Evolutionary conservation across 1,140 invertebrate species (phyloP).

Genomic region (Ips nitidus): DNA sequence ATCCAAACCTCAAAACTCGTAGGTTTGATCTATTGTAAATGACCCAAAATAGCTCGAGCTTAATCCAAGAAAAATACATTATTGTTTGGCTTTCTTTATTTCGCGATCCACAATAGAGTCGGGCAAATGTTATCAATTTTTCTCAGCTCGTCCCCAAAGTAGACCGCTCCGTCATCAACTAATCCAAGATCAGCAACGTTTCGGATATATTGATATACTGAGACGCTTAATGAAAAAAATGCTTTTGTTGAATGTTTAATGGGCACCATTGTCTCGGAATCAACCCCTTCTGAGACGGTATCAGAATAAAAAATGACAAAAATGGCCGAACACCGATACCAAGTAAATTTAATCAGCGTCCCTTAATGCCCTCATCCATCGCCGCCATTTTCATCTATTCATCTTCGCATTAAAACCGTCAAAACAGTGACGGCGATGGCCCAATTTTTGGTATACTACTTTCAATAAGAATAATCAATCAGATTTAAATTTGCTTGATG

Average conservation of each 20-base stretch:
- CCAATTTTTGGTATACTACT: too few species aligned
- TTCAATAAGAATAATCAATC: too few species aligned
- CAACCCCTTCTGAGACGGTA: constrained; percentile 29
- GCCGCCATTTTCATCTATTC: constrained; percentile 34
- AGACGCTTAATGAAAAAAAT: too few species aligned
- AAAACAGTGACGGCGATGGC: constrained; percentile 9
- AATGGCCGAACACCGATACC: constrained; percentile 35
- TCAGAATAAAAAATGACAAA: constrained; percentile 32
- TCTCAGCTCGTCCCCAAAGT: constrained; percentile 6
- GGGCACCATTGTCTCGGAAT: constrained; percentile 20
- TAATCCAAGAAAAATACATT: constrained; percentile 34
- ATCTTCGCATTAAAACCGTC: constrained; percentile 26
- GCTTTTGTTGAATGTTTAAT: not conserved
- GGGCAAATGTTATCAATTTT: constrained; percentile 25
- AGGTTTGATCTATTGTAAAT: constrained; percentile 29
- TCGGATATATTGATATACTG: too few species aligned
- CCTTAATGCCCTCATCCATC: constrained; percentile 34
- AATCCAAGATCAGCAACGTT: too few species aligned
- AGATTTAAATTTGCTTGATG: too few species aligned
- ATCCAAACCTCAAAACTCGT: not conserved
- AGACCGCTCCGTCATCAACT: not conserved
- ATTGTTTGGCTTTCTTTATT: constrained; percentile 30
- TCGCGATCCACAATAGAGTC: constrained; percentile 16
- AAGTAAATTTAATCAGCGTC: constrained; percentile 33
- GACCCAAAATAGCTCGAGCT: constrained; percentile 21